Conservation (phyloP, 1,140 invertebrate genomes). For the Drosophila varians region DNA sequence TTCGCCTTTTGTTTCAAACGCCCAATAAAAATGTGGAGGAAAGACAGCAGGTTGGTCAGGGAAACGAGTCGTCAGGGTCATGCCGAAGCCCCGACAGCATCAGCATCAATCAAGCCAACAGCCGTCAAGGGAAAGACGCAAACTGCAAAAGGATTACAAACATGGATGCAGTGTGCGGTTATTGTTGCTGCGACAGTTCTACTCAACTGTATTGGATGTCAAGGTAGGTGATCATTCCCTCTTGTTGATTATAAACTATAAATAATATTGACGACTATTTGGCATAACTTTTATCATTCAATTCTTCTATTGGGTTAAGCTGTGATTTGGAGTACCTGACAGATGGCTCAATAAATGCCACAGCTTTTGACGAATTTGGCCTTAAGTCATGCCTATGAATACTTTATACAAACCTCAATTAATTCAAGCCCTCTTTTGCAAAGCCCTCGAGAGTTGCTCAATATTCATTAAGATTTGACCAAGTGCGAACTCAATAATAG, state of each 20-base stretch:
- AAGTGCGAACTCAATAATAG: slow-evolving; percentile 38
- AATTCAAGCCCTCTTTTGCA: slow-evolving; percentile 26
- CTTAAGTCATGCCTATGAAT: slow-evolving; percentile 10
- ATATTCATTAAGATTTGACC: slow-evolving; percentile 16
- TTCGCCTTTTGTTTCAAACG: slow-evolving; percentile 38
- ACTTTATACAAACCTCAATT: slow-evolving; percentile 29
- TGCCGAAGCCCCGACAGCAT: slow-evolving; percentile 17
- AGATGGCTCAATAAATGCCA: slow-evolving; percentile 25
- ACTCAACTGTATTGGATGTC: slow-evolving; percentile 60
- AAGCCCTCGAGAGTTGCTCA: slow-evolving; percentile 22
- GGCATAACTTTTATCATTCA: no score
- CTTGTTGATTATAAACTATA: no score
- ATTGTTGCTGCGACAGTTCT: slow-evolving; percentile 61
- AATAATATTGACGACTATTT: no score
- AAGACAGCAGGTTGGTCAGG: slow-evolving; percentile 36
- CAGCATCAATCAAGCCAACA: slow-evolving; percentile 22
- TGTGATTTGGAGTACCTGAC: slow-evolving; percentile 10
- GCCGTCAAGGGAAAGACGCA: slow-evolving; percentile 13
- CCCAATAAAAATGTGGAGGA: slow-evolving; percentile 30
- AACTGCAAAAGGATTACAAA: slow-evolving; percentile 54
- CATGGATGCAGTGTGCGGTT: slow-evolving; percentile 61
- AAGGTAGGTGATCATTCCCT: slow-evolving; percentile 66
- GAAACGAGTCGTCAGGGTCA: slow-evolving; percentile 72
- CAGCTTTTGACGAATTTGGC: slow-evolving; percentile 30
- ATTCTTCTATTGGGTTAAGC: no score